Base-by-base conservation (phyloP, 2,797 vertebrate genomes). In the Esox masquinongy region DNA sequence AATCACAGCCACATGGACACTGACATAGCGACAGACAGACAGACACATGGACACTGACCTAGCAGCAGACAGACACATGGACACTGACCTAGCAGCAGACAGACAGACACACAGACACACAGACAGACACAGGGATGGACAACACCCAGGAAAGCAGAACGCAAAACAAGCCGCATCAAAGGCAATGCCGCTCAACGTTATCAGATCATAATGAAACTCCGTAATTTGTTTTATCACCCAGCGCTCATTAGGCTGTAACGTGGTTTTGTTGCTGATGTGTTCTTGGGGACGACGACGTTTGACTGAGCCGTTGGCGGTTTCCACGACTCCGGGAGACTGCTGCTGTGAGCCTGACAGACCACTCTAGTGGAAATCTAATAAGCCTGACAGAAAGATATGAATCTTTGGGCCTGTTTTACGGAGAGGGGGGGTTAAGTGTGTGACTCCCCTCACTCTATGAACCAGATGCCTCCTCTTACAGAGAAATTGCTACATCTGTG, bases 401-500 rank as follows among this genome's bases (percentile, higher is more conserved):
- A 47, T 47, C 12, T 43, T 43, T 6, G 39, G 39, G 39, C 39
- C 29, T 1, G 29, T 31, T 31, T 31, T 39, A 39, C 36, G 36
- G 36, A 39, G 36, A 39, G 36, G 36, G 2, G 5, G 7, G 36
- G 84, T 59, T 82, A 85, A 77, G 83, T 71, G 81, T 75, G 85
- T 36, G 71, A 87, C 87, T 68, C 80, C 77, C 79, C 79, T 12
- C 7, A 53, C 24, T 51, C 87, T 31, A 39, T 0, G 76, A 78
- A 85, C 82, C 17, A 17, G 6, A 19, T 53, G n/a, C 53, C 53
- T 56, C n/a, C 82, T 80, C 77, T 86, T 75, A 19, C 69, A 0
- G 76, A 79, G 77, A 81, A 81, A 80, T 0, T 75, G 85, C 85
- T 91, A 90, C 90, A 90, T 91, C 88, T 88, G 84, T 86, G 75